Percentiles rank a stretch among this genome's conserved stretches.
phyloP scores from a whole-genome alignment of 2,113 vertebrate genomes.

The Ammodytes marinus region DNA sequence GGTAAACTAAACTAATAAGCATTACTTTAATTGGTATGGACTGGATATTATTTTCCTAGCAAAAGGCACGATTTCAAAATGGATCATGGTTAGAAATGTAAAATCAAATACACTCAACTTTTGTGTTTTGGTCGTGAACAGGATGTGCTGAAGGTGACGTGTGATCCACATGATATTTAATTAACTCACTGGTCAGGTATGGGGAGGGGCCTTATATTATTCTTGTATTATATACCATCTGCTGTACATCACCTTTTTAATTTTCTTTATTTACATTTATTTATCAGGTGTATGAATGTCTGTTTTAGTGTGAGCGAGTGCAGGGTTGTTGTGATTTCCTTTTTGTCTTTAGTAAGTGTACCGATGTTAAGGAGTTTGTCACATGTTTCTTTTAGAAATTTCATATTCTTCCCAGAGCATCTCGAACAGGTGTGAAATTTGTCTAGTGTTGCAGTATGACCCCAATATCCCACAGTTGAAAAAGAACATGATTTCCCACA shows the following conservation, averaged over 20 bases:
- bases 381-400: neutral
- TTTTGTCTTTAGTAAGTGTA: slow-evolving; percentile 34
- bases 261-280: slow-evolving; percentile 50
- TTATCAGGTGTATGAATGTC: slow-evolving; percentile 56
- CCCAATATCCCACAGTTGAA: neutral
- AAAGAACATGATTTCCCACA: neutral
- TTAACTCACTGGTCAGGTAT: slow-evolving; percentile 17
- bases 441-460: slow-evolving; percentile 5
- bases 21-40: neutral
- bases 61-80: slow-evolving; percentile 2
- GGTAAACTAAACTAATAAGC: slow-evolving; percentile 39
- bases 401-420: slow-evolving; percentile 39
- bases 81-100: slow-evolving; percentile 21
- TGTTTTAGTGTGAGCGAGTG: slow-evolving; percentile 2
- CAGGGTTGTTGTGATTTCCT: slow-evolving; percentile 32
- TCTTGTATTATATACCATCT: slow-evolving; percentile 46
- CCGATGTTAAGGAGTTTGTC: slow-evolving; percentile 7
- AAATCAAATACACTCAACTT: neutral
- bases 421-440: slow-evolving; percentile 22
- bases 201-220: neutral
- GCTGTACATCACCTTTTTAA: slow-evolving; percentile 52
- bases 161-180: slow-evolving; percentile 22
- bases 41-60: slow-evolving; percentile 21
- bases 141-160: neutral
- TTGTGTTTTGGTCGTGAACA: slow-evolving; percentile 22